phyloP scores from a whole-genome alignment of 1,140 invertebrate genomes.

The Brachionus asplanchnoidis region DNA sequence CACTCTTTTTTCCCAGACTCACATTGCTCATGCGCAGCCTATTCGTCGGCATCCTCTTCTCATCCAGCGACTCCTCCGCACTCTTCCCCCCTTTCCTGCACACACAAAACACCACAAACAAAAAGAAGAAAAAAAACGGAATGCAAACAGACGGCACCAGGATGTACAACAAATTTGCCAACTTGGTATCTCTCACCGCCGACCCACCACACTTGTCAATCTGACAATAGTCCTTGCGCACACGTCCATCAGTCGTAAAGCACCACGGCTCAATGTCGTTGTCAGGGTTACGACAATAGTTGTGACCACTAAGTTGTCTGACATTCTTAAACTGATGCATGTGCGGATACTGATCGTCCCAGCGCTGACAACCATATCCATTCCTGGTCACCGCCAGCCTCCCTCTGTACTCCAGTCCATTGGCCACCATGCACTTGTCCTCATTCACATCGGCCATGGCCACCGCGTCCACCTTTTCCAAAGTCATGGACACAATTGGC shows the following conservation, averaged over 20 bases:
- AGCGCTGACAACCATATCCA: slow-evolving; percentile 72
- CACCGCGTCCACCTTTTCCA: not conserved
- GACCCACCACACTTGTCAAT: slow-evolving; percentile 73
- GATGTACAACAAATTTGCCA: slow-evolving; percentile 60
- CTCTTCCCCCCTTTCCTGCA: slow-evolving; percentile 47
- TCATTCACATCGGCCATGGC: not conserved
- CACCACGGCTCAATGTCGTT: slow-evolving; percentile 80
- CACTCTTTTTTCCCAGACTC: not conserved
- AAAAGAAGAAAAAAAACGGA: slow-evolving; percentile 57
- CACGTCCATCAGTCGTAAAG: slow-evolving; percentile 61
- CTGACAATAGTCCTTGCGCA: slow-evolving; percentile 69
- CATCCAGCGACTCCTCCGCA: slow-evolving; percentile 42
- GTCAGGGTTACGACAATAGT: slow-evolving; percentile 86
- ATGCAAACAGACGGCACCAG: slow-evolving; percentile 59
- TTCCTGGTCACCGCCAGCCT: slow-evolving; percentile 67
- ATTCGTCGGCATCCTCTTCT: slow-evolving; percentile 21
- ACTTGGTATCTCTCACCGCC: not conserved
- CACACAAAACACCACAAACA: slow-evolving; percentile 58
- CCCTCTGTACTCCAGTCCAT: slow-evolving; percentile 70
- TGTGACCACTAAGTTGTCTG: slow-evolving; percentile 77
- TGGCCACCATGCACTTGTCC: slow-evolving; percentile 71
- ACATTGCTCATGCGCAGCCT: not conserved
- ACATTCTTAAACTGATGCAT: slow-evolving; percentile 68
- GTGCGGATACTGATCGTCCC: slow-evolving; percentile 63
- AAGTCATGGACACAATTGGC: slow-evolving; percentile 18